phyloP scores from a whole-genome alignment of 92 coral and sea anemone genomes.

The Umimayanthus kanabou region DNA sequence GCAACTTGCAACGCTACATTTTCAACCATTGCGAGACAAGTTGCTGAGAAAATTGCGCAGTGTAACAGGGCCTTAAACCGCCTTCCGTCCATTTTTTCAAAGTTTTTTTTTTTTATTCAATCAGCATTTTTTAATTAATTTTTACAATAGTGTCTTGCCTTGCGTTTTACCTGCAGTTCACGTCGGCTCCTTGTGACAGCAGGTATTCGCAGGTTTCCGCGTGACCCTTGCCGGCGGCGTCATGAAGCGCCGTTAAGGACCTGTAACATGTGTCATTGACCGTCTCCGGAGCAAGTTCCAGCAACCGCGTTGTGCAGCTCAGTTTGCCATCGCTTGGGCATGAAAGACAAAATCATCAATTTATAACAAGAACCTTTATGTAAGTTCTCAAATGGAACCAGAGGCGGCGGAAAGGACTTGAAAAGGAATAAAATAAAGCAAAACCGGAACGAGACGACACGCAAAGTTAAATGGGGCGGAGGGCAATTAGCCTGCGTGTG shows the following conservation, averaged over 20 bases:
- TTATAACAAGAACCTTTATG: background rate
- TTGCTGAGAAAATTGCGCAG: too few species aligned
- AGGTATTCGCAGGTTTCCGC: conserved; percentile 51
- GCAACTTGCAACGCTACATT: too few species aligned
- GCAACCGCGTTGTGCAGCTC: conserved; percentile 20
- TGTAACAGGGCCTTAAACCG: too few species aligned
- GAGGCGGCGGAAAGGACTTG: background rate
- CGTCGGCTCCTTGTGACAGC: conserved; percentile 67
- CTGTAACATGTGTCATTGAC: conserved; percentile 50
- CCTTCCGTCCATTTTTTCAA: too few species aligned
- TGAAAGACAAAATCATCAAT: background rate
- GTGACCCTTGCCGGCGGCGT: conserved; percentile 60
- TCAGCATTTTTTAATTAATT: too few species aligned
- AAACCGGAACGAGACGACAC: too few species aligned
- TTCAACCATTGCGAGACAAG: too few species aligned
- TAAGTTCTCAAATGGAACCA: background rate
- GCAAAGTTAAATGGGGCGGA: too few species aligned
- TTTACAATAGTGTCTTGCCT: too few species aligned
- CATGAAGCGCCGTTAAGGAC: conserved; percentile 66
- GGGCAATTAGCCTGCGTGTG: too few species aligned
- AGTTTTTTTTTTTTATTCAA: too few species aligned
- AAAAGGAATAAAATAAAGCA: too few species aligned
- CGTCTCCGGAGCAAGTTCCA: conserved; percentile 44
- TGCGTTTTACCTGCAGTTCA: conserved; percentile 60
- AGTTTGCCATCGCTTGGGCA: conserved; percentile 49